Base-by-base conservation (phyloP, 2,888 invertebrate species). In the Acanthococcus lagerstroemiae region DNA sequence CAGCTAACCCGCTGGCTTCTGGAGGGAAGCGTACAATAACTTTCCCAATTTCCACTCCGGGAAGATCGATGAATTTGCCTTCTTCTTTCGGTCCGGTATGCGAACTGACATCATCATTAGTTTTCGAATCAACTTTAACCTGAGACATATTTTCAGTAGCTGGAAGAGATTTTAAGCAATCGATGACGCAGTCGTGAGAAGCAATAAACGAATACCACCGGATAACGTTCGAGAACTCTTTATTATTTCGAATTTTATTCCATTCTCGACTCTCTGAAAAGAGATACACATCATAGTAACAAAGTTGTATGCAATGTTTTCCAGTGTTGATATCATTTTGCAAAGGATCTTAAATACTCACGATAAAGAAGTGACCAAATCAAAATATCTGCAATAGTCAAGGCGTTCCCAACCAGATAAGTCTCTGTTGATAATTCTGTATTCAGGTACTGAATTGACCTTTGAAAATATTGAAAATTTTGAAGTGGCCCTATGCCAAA, bases 11-110 rank as follows among this genome's bases (percentile, higher is more conserved):
- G 72, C 96, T 96, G 37, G 99, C 99, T 80, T 99, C 99, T 45
- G 99, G 99, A n/a, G 99, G 99, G 76, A 99, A 99, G 69, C 99
- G 82, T 0, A 99, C 97, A 26, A 99, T 84, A 61, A 99, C 96
- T 78, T 99, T 92, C 26, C 97, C 97, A 84, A 90, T 89, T 78
- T 95, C 93, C 27, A 97, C 99, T 63, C 91, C 92, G 0, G 95
- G 95, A 61, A 99, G 80, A 46, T 97, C 96, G 60, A 96, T 84
- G 77, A 96, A 99, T 79, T 96, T 99, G 30, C 97, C 97, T 74
- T 95, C 93, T 72, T 93, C 91, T 72, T 88, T 89, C 26, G 84
- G 37, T 9, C 55, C 54, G 21, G 9, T 7, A 21, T 19, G 19
- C n/a, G 55, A n/a, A 12, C n/a, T 24, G n/a, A 22, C n/a, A 22